Evolutionary conservation across 1,140 invertebrate genomes (phyloP).

Genomic region (Protaetia brevitarsis): DNA sequence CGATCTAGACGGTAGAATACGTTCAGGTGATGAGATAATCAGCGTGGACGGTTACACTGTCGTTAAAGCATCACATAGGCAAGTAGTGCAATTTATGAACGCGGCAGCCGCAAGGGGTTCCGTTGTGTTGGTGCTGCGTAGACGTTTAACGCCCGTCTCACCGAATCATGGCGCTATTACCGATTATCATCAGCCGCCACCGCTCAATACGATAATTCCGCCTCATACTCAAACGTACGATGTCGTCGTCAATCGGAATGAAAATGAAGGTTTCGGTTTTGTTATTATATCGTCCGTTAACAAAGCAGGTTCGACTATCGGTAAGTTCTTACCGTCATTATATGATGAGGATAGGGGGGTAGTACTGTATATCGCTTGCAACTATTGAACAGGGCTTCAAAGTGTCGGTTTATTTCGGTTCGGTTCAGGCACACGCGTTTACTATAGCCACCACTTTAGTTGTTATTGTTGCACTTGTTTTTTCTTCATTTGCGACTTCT

Average conservation of each 20-base stretch:
- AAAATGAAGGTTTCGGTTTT: constrained; percentile 97
- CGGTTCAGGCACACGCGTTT: too few species aligned
- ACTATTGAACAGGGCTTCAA: too few species aligned
- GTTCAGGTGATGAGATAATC: constrained; percentile 86
- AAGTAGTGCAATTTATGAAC: constrained; percentile 87
- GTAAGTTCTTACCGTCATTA: constrained; percentile 65
- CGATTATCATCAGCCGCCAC: constrained; percentile 39
- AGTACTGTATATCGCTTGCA: too few species aligned
- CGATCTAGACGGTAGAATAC: constrained; percentile 80
- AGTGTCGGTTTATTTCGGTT: too few species aligned
- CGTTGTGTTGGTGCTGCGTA: constrained; percentile 69
- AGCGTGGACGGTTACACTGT: constrained; percentile 81
- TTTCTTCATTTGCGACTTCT: too few species aligned
- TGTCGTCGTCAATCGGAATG: constrained; percentile 82
- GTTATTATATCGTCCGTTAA: constrained; percentile 97
- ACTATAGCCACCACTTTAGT: too few species aligned
- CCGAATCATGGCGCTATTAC: background rate
- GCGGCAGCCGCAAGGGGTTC: constrained; percentile 74
- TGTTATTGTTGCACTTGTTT: too few species aligned
- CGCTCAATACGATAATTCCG: constrained; percentile 35
- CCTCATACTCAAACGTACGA: constrained; percentile 69
- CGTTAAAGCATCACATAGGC: constrained; percentile 82
- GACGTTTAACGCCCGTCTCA: constrained; percentile 49
- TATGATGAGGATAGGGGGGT: too few species aligned
- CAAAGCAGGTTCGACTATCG: constrained; percentile 89